A percentile compares a stretch with the other conserved stretches of the same genome.
Evolutionary conservation across 2,113 vertebrate species (phyloP).

Genomic region (Jacana jacana): DNA sequence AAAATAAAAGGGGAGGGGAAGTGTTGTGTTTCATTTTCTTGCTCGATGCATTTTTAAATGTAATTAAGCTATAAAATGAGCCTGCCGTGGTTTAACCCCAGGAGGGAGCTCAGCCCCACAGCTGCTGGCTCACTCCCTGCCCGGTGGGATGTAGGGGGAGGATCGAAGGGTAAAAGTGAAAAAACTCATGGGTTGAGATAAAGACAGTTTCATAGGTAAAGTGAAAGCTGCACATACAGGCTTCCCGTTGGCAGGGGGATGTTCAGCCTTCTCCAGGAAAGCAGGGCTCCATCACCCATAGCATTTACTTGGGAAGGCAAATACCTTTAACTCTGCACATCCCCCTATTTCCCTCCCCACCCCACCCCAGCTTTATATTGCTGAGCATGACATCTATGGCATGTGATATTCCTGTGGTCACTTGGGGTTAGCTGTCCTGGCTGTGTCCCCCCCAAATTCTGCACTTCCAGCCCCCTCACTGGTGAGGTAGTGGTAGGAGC

Average conservation of each 20-base stretch:
- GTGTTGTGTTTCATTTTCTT: background rate
- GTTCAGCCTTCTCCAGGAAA: background rate
- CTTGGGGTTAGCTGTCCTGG: background rate
- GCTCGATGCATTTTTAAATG: background rate
- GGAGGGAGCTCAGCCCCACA: background rate
- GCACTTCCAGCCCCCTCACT: accelerated
- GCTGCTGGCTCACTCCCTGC: accelerated
- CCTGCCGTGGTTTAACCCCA: background rate
- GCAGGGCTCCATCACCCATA: accelerated
- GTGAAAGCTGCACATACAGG: background rate
- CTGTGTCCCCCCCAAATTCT: background rate
- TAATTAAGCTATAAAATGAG: background rate
- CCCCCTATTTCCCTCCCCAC: background rate
- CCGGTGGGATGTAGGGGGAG: background rate
- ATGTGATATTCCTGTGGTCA: background rate
- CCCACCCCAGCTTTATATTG: background rate
- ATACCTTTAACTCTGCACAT: accelerated
- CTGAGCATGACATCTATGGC: background rate
- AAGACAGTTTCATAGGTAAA: background rate
- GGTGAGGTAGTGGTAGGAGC: background rate
- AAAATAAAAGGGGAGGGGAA: background rate
- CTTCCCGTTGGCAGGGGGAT: background rate
- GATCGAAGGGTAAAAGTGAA: background rate
- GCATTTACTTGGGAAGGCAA: background rate
- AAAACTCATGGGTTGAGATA: background rate